Evolutionary conservation across 2,888 invertebrate species (phyloP).

Genomic region (Synergus gifuensis): DNA sequence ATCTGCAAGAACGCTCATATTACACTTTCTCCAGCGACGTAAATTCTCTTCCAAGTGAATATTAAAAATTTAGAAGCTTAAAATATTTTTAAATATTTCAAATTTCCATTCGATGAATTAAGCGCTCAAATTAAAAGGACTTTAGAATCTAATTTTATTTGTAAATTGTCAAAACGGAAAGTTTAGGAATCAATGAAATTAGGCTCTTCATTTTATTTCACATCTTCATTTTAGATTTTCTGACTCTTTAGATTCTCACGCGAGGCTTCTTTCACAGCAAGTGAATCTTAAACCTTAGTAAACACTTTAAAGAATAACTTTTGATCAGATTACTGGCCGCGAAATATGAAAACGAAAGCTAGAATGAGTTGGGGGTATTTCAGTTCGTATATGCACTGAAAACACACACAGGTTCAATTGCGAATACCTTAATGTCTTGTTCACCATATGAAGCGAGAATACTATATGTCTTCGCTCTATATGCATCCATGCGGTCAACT

Average conservation of each 20-base stretch:
- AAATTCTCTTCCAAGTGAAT: constrained; percentile 4
- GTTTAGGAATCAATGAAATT: too few species aligned
- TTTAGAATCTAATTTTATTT: too few species aligned
- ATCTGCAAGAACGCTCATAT: background rate
- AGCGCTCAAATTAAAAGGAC: too few species aligned
- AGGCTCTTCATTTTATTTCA: background rate
- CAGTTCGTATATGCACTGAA: too few species aligned
- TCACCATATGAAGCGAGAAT: background rate
- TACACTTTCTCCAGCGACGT: constrained; percentile 11
- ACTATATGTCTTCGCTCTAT: background rate
- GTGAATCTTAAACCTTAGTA: constrained; percentile 30
- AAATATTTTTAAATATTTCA: too few species aligned
- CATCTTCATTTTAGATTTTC: background rate
- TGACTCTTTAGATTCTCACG: background rate
- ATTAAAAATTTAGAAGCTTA: too few species aligned
- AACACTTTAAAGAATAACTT: constrained; percentile 31
- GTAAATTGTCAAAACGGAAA: too few species aligned
- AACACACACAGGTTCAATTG: too few species aligned
- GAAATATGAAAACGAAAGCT: constrained; percentile 20
- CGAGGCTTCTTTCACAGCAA: constrained; percentile 9
- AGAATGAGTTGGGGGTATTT: background rate
- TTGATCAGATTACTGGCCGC: constrained; percentile 16
- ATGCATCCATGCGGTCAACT: too few species aligned
- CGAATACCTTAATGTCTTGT: too few species aligned
- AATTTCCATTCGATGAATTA: too few species aligned